Percentiles rank a stretch among this genome's conserved stretches.
These are phyloP conservation scores for Lepus europaeus DNA, from an alignment of 2,113 vertebrate species.

Conservation along the genomic window DNA sequence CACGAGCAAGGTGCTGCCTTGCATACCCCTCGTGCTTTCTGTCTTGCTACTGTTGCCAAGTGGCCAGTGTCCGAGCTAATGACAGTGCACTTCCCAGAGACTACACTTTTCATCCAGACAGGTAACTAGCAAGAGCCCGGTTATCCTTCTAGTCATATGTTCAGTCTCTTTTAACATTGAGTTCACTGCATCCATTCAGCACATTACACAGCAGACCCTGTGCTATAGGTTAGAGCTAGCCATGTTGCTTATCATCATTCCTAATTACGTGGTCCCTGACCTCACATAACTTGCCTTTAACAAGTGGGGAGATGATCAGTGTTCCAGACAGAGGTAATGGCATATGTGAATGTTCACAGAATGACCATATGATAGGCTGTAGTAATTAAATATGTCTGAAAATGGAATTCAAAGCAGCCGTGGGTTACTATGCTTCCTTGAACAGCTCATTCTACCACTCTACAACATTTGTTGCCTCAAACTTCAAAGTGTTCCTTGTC, in stretches of 20 bases:
- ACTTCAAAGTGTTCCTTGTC: neutral
- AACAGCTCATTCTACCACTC: neutral
- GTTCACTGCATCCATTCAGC: neutral
- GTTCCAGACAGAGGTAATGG: neutral
- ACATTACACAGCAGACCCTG: neutral
- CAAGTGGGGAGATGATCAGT: neutral
- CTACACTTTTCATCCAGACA: constrained; percentile 32
- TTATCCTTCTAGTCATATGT: neutral
- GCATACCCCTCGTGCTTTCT: neutral
- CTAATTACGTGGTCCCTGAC: neutral
- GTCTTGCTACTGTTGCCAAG: constrained; percentile 22
- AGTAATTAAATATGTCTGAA: neutral
- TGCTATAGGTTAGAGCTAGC: neutral
- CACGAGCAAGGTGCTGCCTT: neutral
- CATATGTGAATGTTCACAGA: neutral
- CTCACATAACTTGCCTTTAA: neutral
- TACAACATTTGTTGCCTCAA: neutral
- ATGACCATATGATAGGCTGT: neutral
- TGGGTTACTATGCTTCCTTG: neutral
- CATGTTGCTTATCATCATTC: neutral
- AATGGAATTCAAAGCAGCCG: neutral
- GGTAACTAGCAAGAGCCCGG: neutral
- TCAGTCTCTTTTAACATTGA: neutral
- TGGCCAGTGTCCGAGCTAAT: constrained; percentile 42
- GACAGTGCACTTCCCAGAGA: neutral